Evolutionary conservation across 37 sponge, comb jelly and placozoan species (phyloP).

Genomic region (Eunapius fragilis): DNA sequence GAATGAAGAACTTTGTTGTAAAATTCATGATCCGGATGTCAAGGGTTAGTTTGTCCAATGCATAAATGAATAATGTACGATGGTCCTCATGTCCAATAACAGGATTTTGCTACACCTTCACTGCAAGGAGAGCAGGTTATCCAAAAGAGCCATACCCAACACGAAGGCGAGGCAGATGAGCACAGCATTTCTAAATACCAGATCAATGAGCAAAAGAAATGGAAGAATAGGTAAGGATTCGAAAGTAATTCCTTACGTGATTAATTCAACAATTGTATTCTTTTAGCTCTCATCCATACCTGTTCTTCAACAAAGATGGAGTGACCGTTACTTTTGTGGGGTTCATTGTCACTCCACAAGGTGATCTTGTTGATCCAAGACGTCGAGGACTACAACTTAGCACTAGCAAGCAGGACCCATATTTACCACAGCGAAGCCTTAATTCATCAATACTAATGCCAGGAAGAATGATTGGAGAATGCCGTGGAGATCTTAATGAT

Average conservation of each 20-base stretch:
- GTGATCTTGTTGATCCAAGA: constrained; percentile 21
- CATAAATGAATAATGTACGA: background rate
- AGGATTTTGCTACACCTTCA: constrained; percentile 56
- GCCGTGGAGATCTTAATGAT: no score
- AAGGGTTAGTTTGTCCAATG: constrained; percentile 14
- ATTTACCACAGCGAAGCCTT: no score
- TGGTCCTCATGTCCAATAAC: background rate
- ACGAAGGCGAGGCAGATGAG: background rate
- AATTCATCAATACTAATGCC: no score
- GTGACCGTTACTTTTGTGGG: constrained; percentile 82
- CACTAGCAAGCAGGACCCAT: no score
- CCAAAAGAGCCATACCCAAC: background rate
- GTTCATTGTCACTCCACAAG: constrained; percentile 26
- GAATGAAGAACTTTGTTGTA: constrained; percentile 82
- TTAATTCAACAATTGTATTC: background rate
- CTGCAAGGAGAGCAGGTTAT: constrained; percentile 9
- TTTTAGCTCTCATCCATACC: constrained; percentile 83
- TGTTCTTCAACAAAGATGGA: constrained; percentile 88
- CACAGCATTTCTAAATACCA: constrained; percentile 24
- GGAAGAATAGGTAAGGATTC: constrained; percentile 45
- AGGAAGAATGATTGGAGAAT: no score
- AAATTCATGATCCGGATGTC: constrained; percentile 91
- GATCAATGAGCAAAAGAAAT: constrained; percentile 20
- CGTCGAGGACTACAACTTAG: background rate
- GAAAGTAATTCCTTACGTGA: background rate